Conservation (phyloP, 2,888 invertebrate genomes). For the Xylophagus ater region DNA sequence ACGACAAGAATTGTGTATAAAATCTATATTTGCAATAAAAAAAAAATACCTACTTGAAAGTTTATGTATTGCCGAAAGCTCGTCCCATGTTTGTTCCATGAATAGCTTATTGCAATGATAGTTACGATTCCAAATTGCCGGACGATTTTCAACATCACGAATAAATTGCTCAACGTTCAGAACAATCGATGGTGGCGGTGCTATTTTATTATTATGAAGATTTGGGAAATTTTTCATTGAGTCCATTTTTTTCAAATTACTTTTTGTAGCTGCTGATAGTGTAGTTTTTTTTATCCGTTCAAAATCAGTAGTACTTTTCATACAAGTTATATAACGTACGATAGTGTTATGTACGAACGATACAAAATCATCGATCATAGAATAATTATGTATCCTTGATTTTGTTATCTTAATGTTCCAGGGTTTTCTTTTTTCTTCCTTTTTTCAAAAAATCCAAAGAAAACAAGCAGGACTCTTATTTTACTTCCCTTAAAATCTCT, state of each 20-base stretch:
- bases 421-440: too few relatives aligned
- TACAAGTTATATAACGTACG: constrained; percentile 1
- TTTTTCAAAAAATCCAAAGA: too few relatives aligned
- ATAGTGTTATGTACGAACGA: constrained; percentile 4
- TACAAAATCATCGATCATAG: constrained; percentile 10
- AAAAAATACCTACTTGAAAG: constrained; percentile 32
- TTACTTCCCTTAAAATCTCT: too few relatives aligned
- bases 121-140: constrained; percentile 40
- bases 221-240: background rate
- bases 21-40: too few relatives aligned
- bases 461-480: too few relatives aligned
- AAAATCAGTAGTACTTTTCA: constrained; percentile 1
- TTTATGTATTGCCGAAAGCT: constrained; percentile 33
- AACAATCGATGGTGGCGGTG: constrained; percentile 32
- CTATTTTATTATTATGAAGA: background rate
- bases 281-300: constrained; percentile 3
- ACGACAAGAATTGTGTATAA: too few relatives aligned
- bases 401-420: too few relatives aligned
- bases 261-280: background rate
- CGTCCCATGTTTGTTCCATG: constrained; percentile 39
- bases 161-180: constrained; percentile 39
- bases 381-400: too few relatives aligned
- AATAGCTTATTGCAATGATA: constrained; percentile 39
- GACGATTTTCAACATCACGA: constrained; percentile 36
- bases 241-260: background rate